Base-by-base conservation (phyloP, 35 echinoderm and acorn worm genomes). In the Stichopus chloronotus region DNA sequence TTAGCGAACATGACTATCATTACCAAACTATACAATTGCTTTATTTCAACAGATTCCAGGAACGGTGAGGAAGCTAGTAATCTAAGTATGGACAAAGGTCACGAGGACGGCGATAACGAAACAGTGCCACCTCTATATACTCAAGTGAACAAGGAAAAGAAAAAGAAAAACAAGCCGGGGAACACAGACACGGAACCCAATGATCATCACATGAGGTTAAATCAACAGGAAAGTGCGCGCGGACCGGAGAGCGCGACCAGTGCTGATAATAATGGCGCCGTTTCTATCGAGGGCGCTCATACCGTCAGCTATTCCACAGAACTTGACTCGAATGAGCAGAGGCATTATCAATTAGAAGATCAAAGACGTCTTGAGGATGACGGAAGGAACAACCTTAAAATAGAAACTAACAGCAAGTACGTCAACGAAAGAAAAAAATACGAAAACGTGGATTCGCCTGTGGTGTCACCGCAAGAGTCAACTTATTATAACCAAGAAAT, bases 391-490 rank as follows among this genome's bases (percentile, higher is more conserved):
- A 6, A 16, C 69, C 17, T 74, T 14, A n/a, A n/a, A 6, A 16
- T 20, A 74, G 13, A 74, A 0, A 21, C 6, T 2, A n/a, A 74
- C 7, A 19, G n/a, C 69, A 74, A 74, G 69, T 20, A 74, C 17
- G 82, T 21, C 1, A 5, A 85, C 21, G 55, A 58, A 6, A 85
- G 55, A 58, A 58, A 22, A 21, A 85, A 56, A 19, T 85, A 85
- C 52, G 82, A 85, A 85, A 85, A 85, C 57, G 19, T 78, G 23
- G 76, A 78, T 20, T 13, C 80, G 16, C 61, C 61, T 65, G 69
- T 14, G 69, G 22, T 5, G 17, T 58, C 55, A 23, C 55, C 16
- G 57, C 55, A 85, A 20, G 57, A 55, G 22, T 9, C 30, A n/a
- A 59, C 82, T 9, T 85, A 85, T 85, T 53, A 58, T 12, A 85